Evolutionary conservation across 2,113 vertebrate species (phyloP).

Genomic region (Sebastes fasciatus): DNA sequence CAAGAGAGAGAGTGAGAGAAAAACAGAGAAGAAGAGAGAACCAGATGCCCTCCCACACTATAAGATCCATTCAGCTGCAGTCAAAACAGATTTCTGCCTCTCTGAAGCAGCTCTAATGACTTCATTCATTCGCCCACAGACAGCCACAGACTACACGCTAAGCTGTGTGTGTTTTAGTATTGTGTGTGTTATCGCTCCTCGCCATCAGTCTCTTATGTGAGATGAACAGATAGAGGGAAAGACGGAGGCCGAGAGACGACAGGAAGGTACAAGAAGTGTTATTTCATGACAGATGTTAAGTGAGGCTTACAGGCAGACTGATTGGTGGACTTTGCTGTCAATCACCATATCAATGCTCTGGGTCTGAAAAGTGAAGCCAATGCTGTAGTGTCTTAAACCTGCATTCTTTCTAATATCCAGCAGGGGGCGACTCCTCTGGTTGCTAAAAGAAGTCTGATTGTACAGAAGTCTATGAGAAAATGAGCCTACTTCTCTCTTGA

Average conservation of each 20-base stretch:
- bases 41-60: conserved; percentile 38
- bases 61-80: not conserved
- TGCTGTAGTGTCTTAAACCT: too few species aligned
- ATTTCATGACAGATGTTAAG: not conserved
- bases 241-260: not conserved
- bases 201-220: not conserved
- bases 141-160: not conserved
- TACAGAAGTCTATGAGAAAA: too few species aligned
- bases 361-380: too few species aligned
- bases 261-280: not conserved
- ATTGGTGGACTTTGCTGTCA: not conserved
- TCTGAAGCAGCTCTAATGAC: conserved; percentile 8
- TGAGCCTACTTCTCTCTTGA: too few species aligned
- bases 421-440: too few species aligned
- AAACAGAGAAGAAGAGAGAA: conserved; percentile 43
- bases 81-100: conserved; percentile 37
- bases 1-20: conserved; percentile 3
- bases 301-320: not conserved
- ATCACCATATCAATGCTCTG: not conserved
- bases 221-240: conserved; percentile 9
- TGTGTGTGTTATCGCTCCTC: conserved; percentile 12
- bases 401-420: too few species aligned
- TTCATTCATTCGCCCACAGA: not conserved
- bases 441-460: too few species aligned
- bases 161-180: not conserved